A percentile compares a stretch with the other conserved stretches of the same genome.
These are phyloP conservation scores for Entosphenus tridentatus DNA, from an alignment of 2,113 vertebrate genomes.

Conservation along the genomic window DNA sequence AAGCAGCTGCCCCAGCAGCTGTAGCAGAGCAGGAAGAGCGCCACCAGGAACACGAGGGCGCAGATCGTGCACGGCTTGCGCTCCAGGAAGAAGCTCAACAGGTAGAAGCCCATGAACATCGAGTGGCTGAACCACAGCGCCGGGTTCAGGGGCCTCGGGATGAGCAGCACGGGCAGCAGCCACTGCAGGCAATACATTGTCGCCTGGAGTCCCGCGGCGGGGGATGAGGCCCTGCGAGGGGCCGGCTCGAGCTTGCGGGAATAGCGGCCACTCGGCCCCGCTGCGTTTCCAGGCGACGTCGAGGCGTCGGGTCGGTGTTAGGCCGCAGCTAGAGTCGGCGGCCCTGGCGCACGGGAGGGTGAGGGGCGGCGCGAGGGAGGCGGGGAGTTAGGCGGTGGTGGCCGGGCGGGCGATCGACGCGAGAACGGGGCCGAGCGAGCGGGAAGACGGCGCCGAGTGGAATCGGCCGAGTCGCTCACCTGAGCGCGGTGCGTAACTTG, in stretches of 20 bases:
- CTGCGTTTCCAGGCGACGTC: rapidly evolving
- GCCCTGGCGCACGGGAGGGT: too few relatives aligned
- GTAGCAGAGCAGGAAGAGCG: slow-evolving; percentile 92
- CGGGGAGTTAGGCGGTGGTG: too few relatives aligned
- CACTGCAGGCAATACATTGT: slow-evolving; percentile 97
- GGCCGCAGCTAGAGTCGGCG: too few relatives aligned
- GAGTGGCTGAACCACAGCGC: slow-evolving; percentile 98
- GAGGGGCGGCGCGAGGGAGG: too few relatives aligned
- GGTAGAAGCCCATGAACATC: slow-evolving; percentile 99
- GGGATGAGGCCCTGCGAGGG: slow-evolving; percentile 8
- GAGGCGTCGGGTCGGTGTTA: too few relatives aligned
- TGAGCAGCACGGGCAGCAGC: slow-evolving; percentile 88
- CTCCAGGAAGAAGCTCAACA: slow-evolving; percentile 96
- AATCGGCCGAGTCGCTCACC: too few relatives aligned
- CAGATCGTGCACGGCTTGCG: slow-evolving; percentile 98
- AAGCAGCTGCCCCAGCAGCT: slow-evolving; percentile 99
- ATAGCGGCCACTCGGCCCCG: slow-evolving; percentile 7
- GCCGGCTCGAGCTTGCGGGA: slow-evolving; percentile 6
- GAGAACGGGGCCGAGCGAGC: too few relatives aligned
- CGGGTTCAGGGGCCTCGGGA: slow-evolving; percentile 92
- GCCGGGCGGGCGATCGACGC: too few relatives aligned
- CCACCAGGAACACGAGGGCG: slow-evolving; percentile 94
- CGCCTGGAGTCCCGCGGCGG: slow-evolving; percentile 14
- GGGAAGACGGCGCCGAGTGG: too few relatives aligned
- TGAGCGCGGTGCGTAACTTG: too few relatives aligned